Base-by-base conservation (phyloP, 2,888 invertebrate genomes). In the Cacoxenus indagator region DNA sequence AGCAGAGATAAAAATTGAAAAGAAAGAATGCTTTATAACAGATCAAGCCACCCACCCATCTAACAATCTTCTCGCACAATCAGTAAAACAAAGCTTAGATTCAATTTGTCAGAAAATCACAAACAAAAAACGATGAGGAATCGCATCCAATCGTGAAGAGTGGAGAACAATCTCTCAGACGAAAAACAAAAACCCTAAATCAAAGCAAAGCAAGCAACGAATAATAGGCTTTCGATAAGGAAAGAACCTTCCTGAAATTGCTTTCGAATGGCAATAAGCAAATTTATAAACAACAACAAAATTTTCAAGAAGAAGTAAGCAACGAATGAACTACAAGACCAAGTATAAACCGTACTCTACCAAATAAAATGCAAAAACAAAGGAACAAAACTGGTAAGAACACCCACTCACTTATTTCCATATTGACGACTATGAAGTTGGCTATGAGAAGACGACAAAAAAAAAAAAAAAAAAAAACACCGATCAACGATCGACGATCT, bases 341-440 rank as follows among this genome's bases (percentile, higher is more conserved):
- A n/a, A n/a, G n/a, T n/a, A n/a, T n/a, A n/a, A n/a, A n/a, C n/a
- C n/a, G n/a, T n/a, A n/a, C n/a, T n/a, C 51, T 37, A 26, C n/a
- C 4, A 17, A 48, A 48, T 54, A n/a, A 31, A 22, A 62, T 61
- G 55, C 71, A 54, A 71, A 72, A 62, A 43, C 1, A n/a, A 19
- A 0, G 17, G 17, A 48, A 59, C 9, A 72, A 73, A 64, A 64
- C 19, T 54, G 31, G 31, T 37, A 31, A 67, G 70, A 77, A 82
- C 82, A 77, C 82, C 82, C 84, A 82, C 82, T 79, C 82, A 83
- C 72, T 75, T 68, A 73, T 76, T 75, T 70, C 74, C 76, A 73
- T 73, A 75, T 75, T 76, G 77, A 78, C 69, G 61, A 61, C 43
- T 37, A 37, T 37, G 57, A 57, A 8, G 19, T 2, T 17, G 55